Evolutionary conservation across 2,888 invertebrate species (phyloP).

Genomic region (Drosophila subsilvestris): DNA sequence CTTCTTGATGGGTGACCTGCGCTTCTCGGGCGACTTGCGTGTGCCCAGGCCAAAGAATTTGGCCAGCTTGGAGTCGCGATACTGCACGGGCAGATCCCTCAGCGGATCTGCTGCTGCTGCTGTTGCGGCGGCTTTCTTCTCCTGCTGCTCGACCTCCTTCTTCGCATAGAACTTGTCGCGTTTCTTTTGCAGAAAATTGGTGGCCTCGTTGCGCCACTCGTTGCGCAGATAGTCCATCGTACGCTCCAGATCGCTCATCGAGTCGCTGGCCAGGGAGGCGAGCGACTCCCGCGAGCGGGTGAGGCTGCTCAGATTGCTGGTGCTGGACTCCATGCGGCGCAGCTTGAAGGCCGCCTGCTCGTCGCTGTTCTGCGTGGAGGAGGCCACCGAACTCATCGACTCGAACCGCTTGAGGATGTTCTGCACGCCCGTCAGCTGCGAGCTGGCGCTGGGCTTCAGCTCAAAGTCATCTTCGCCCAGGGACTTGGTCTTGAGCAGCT

Average conservation of each 20-base stretch:
- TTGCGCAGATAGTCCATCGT: slow-evolving; percentile 83
- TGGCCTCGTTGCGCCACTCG: slow-evolving; percentile 83
- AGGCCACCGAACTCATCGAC: slow-evolving; percentile 80
- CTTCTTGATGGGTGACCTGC: slow-evolving; percentile 72
- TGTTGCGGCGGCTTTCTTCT: slow-evolving; percentile 18
- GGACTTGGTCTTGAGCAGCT: slow-evolving; percentile 78
- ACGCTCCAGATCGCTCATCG: slow-evolving; percentile 81
- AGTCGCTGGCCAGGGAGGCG: slow-evolving; percentile 71
- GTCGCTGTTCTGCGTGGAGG: slow-evolving; percentile 62
- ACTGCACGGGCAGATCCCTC: slow-evolving; percentile 72
- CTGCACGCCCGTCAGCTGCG: slow-evolving; percentile 71
- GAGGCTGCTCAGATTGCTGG: slow-evolving; percentile 78
- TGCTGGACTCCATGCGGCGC: slow-evolving; percentile 80
- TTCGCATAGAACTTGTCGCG: slow-evolving; percentile 78
- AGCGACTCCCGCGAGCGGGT: slow-evolving; percentile 80
- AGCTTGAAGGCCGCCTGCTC: slow-evolving; percentile 72
- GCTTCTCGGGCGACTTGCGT: slow-evolving; percentile 72
- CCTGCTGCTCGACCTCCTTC: slow-evolving; percentile 61
- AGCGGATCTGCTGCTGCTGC: slow-evolving; percentile 20
- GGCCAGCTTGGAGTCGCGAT: slow-evolving; percentile 79
- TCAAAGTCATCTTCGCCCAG: slow-evolving; percentile 79
- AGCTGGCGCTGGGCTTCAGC: slow-evolving; percentile 37
- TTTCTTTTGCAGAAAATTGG: slow-evolving; percentile 82
- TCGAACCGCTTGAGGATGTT: slow-evolving; percentile 82
- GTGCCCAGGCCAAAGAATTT: slow-evolving; percentile 80